Percentiles rank a stretch among this genome's conserved stretches.
Conservation (phyloP, 2,888 invertebrate genomes). For the Fabriciana adippe region DNA sequence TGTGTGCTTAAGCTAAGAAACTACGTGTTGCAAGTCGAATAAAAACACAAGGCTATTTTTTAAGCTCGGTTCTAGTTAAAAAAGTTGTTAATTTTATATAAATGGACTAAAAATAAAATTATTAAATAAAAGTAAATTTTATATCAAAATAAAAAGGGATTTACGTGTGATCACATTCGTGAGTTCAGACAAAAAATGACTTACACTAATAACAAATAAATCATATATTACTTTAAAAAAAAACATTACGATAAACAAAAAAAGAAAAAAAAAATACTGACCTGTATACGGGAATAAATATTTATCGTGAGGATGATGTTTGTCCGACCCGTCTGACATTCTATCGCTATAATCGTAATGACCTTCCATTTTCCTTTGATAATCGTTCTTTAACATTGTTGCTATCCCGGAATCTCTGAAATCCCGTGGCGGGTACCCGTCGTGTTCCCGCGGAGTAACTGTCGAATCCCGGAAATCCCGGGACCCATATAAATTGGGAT, state of each 20-base stretch:
- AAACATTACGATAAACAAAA: conserved; percentile 15
- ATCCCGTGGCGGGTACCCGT: conserved; percentile 71
- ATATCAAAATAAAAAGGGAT: no score
- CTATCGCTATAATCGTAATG: conserved; percentile 84
- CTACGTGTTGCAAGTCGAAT: no score
- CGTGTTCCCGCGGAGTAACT: conserved; percentile 69
- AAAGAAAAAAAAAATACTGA: conserved; percentile 48
- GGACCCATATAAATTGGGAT: conserved; percentile 68
- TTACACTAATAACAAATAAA: neutral
- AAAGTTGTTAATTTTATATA: no score
- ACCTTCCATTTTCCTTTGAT: conserved; percentile 75
- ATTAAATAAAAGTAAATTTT: no score
- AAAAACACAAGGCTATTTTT: no score
- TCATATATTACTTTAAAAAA: neutral
- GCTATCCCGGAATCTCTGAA: conserved; percentile 77
- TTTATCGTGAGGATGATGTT: conserved; percentile 88
- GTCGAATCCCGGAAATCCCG: conserved; percentile 67
- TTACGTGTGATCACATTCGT: no score
- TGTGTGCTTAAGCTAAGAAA: no score
- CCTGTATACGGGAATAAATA: conserved; percentile 93
- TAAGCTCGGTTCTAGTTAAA: no score
- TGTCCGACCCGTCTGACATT: conserved; percentile 87
- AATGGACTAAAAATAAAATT: no score
- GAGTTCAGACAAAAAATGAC: no score
- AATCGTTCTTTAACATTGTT: conserved; percentile 79